Percentiles rank a stretch among this genome's conserved stretches.
These are phyloP conservation scores for Gortyna flavago DNA, from an alignment of 2,888 invertebrate species.

Conservation along the genomic window DNA sequence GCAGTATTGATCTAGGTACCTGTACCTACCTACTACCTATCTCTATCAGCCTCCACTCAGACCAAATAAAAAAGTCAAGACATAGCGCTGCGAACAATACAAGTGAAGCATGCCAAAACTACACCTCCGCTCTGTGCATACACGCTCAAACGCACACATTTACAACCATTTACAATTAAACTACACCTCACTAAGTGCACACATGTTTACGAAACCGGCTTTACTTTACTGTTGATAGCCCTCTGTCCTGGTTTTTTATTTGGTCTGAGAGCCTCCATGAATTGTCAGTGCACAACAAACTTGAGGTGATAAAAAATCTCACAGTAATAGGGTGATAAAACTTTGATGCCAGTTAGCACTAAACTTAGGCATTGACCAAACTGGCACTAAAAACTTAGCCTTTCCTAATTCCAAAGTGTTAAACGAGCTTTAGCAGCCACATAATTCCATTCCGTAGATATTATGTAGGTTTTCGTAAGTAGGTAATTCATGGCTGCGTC, in stretches of 20 bases:
- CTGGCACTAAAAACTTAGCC: slow-evolving; percentile 30
- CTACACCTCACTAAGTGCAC: too few relatives aligned
- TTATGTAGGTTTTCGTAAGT: not conserved
- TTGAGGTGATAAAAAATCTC: slow-evolving; percentile 31
- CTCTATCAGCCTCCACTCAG: not conserved
- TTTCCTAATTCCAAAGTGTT: slow-evolving; percentile 17
- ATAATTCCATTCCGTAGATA: not conserved
- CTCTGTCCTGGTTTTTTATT: too few relatives aligned
- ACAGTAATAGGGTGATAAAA: slow-evolving; percentile 13
- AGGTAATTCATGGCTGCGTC: not conserved
- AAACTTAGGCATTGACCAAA: slow-evolving; percentile 24
- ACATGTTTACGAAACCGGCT: too few relatives aligned
- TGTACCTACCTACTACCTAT: too few relatives aligned
- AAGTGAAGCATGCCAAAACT: too few relatives aligned
- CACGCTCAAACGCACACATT: too few relatives aligned
- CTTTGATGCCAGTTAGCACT: slow-evolving; percentile 10
- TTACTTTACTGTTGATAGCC: too few relatives aligned
- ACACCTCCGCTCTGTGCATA: too few relatives aligned
- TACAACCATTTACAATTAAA: too few relatives aligned
- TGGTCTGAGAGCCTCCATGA: not conserved
- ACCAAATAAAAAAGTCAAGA: too few relatives aligned
- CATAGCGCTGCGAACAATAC: too few relatives aligned
- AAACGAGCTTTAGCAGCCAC: not conserved
- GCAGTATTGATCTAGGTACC: too few relatives aligned
- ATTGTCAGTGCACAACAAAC: not conserved